Percentiles rank a stretch among this genome's conserved stretches.
phyloP scores from a whole-genome alignment of 2,113 vertebrate genomes.

The Xenopus laevis region DNA sequence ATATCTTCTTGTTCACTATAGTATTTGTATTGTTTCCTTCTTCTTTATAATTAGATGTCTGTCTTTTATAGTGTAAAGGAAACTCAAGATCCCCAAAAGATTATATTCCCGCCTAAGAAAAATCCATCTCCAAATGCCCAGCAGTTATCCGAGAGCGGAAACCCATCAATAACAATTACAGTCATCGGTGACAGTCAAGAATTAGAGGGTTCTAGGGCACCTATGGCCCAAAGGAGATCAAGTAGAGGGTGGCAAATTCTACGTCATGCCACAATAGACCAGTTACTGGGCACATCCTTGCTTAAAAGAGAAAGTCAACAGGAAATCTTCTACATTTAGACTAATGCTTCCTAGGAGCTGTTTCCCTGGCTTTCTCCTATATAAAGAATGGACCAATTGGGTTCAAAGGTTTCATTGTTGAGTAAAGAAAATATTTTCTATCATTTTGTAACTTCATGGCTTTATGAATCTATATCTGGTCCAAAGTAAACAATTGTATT shows the following conservation, averaged over 20 bases:
- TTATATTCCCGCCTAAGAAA: not conserved
- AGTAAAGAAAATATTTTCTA: no score
- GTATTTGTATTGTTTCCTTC: no score
- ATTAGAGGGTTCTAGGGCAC: not conserved
- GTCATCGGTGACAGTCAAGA: no score
- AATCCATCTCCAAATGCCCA: not conserved
- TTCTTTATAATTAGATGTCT: not conserved
- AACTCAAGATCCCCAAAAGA: not conserved
- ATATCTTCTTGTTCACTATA: no score
- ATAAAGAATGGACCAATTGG: no score
- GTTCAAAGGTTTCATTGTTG: no score
- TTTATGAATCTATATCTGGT: no score
- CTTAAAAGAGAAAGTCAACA: not conserved
- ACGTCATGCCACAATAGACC: slow-evolving; percentile 12
- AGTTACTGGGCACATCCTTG: not conserved
- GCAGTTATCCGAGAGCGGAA: not conserved
- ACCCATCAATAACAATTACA: not conserved
- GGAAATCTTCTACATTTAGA: slow-evolving; percentile 25
- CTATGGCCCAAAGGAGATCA: not conserved
- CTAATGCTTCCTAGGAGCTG: no score
- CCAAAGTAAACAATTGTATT: no score
- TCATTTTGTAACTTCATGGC: no score
- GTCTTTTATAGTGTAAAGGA: slow-evolving; percentile 14
- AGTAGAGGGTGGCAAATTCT: slow-evolving; percentile 22
- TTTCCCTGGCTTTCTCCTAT: no score